Conservation (phyloP, 2,888 invertebrate species). For the Alloplasta piceator region DNA sequence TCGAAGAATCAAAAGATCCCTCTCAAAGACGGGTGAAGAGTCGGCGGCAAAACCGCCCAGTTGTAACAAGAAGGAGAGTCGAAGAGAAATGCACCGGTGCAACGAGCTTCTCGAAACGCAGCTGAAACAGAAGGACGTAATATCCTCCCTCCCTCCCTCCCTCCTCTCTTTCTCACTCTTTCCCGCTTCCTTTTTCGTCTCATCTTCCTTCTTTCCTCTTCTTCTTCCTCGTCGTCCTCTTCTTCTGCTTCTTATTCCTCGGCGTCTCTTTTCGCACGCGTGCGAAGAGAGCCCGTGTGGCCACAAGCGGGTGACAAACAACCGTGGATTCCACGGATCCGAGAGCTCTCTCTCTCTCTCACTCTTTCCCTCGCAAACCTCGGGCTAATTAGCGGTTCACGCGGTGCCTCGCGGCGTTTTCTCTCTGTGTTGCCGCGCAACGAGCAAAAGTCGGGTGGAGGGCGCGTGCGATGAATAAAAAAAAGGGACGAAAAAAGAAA, state of each 20-base stretch:
- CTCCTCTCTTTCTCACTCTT: conserved; percentile 42
- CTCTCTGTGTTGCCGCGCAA: conserved; percentile 36
- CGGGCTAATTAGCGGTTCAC: conserved; percentile 81
- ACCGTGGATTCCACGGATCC: conserved; percentile 79
- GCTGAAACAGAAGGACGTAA: conserved; percentile 32
- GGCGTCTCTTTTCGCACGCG: conserved; percentile 44
- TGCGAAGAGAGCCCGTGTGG: conserved; percentile 51
- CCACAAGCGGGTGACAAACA: conserved; percentile 77
- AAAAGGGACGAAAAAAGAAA: conserved; percentile 66
- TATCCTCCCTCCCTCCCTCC: conserved; percentile 42
- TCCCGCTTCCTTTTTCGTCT: conserved; percentile 51
- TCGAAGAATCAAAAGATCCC: conserved; percentile 53
- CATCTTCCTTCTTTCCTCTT: conserved; percentile 36
- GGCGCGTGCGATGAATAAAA: conserved; percentile 37
- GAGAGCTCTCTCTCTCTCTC: conserved; percentile 29
- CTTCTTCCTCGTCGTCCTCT: conserved; percentile 32
- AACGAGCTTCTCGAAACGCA: conserved; percentile 7
- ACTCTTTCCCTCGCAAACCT: conserved; percentile 69
- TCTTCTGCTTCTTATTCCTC: not conserved
- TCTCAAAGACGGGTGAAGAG: conserved; percentile 38
- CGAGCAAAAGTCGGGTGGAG: conserved; percentile 19
- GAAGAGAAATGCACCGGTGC: conserved; percentile 36
- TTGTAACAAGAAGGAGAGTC: conserved; percentile 20
- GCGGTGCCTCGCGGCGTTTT: conserved; percentile 69
- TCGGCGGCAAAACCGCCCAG: conserved; percentile 12